These are phyloP conservation scores for Neodiprion lecontei DNA, from an alignment of 1,140 invertebrate genomes.

Conservation along the genomic window DNA sequence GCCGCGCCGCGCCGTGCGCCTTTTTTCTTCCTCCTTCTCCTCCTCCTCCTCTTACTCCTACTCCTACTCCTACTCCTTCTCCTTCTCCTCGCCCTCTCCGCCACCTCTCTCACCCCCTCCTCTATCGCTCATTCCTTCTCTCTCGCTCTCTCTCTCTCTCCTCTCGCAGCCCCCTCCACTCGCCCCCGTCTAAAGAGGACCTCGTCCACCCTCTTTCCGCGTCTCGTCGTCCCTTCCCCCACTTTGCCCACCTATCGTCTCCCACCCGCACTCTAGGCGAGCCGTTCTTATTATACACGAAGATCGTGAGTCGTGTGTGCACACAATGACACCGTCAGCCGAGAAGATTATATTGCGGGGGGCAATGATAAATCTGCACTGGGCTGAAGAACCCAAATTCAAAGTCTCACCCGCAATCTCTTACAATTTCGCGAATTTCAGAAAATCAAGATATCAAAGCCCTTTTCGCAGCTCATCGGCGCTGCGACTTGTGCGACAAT, in stretches of 20 bases:
- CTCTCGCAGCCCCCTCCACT: conserved; percentile 11
- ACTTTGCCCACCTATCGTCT: not conserved
- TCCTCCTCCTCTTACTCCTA: conserved; percentile 17
- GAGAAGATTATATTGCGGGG: too few relatives aligned
- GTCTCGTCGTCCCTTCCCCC: too few relatives aligned
- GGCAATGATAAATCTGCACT: too few relatives aligned
- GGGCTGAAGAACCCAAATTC: too few relatives aligned
- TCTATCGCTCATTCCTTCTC: not conserved
- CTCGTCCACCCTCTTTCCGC: too few relatives aligned
- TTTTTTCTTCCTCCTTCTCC: not conserved
- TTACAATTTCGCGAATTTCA: too few relatives aligned
- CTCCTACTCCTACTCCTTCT: conserved; percentile 7
- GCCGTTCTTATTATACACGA: too few relatives aligned
- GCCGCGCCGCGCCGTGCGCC: conserved; percentile 30
- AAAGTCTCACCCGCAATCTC: too few relatives aligned
- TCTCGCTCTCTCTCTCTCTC: conserved; percentile 20
- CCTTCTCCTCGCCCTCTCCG: not conserved
- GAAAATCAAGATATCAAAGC: too few relatives aligned
- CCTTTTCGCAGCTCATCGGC: too few relatives aligned
- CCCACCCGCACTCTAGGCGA: not conserved
- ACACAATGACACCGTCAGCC: too few relatives aligned
- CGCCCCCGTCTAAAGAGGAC: not conserved
- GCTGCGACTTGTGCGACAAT: not conserved
- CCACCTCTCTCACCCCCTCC: not conserved
- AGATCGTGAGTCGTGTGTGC: too few relatives aligned